Base-by-base conservation (phyloP, 2,113 vertebrate species). In the Gopherus flavomarginatus region DNA sequence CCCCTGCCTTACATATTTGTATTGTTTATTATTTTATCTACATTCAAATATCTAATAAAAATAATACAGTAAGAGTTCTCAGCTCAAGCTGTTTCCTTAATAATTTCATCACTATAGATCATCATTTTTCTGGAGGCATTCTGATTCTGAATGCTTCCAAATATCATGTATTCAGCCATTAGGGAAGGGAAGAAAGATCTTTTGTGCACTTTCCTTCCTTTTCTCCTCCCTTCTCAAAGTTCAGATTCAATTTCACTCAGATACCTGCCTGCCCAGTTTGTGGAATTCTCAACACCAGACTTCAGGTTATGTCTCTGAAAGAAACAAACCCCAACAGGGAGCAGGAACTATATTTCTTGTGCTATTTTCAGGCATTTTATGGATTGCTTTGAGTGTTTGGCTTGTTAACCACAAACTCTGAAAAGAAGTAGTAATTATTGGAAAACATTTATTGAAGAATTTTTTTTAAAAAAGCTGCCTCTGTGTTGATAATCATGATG, bases 391-490 rank as follows among this genome's bases (percentile, higher is more conserved):
- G 42, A 50, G 35, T 13, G 56, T 91, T 92, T 95, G 11, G 52
- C 65, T 94, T 95, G 52, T 82, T 92, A 93, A 85, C 53, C 69
- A 16, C 11, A 12, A 69, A 49, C 5, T 95, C 72, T 91, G 83
- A 84, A 92, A 94, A 92, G n/a, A 42, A 93, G 81, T 47, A 21
- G 24, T 31, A 91, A 75, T 90, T 92, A 93, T 88, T 53, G 62
- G 31, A 92, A 89, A 78, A 62, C 13, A 90, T 50, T 94, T 95
- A 92, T 82, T 57, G 49, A 90, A 90, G 27, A 21, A 1, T 24
- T 62, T 82, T 54, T 85, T 69, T 4, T 62, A 69, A 14, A 92
- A 81, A 86, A 94, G 44, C 3, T 47, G 38, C 21, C 69, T 91
- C 81, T 54, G 44, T 53, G 29, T 53, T 52, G 42, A 53, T 38